Percentiles rank a stretch among this genome's conserved stretches.
Conservation (phyloP, 2,888 invertebrate genomes). For the Ochropacha duplaris region DNA sequence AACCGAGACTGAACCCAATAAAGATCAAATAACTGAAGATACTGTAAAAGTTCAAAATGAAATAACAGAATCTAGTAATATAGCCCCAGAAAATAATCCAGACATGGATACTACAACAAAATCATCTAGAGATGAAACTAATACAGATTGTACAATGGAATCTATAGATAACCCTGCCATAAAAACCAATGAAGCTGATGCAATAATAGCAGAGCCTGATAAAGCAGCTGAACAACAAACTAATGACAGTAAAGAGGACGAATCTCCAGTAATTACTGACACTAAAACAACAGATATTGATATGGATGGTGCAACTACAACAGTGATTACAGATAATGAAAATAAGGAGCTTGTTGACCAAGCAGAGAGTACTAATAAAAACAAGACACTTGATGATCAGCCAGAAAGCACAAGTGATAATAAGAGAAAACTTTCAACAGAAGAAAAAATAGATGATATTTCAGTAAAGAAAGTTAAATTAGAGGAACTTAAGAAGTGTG, state of each 20-base stretch:
- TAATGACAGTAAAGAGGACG: conserved; percentile 3
- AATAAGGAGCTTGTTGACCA: conserved; percentile 5
- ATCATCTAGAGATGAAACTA: conserved; percentile 11
- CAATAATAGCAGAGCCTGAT: conserved; percentile 9
- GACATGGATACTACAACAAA: conserved; percentile 4
- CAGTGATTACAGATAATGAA: conserved; percentile 9
- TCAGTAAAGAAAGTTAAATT: conserved; percentile 58
- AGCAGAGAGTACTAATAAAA: conserved; percentile 16
- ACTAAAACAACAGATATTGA: conserved; percentile 5
- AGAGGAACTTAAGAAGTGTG: conserved; percentile 39
- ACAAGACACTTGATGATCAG: conserved; percentile 5
- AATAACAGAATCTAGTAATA: conserved; percentile 3
- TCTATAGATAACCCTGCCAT: conserved; percentile 4
- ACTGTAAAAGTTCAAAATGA: conserved; percentile 5
- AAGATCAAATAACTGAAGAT: neutral
- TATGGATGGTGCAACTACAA: conserved; percentile 11
- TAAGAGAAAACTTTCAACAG: conserved; percentile 60
- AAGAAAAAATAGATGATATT: conserved; percentile 36
- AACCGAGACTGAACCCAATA: neutral
- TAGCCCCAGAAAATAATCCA: neutral
- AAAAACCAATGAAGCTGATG: conserved; percentile 6
- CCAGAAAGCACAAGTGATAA: conserved; percentile 29
- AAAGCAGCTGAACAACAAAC: conserved; percentile 9
- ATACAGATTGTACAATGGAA: conserved; percentile 6
- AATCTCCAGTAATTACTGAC: conserved; percentile 14